Base-by-base conservation (phyloP, 1,140 invertebrate species). In the fruit fly (Drosophila melanogaster) region DNA sequence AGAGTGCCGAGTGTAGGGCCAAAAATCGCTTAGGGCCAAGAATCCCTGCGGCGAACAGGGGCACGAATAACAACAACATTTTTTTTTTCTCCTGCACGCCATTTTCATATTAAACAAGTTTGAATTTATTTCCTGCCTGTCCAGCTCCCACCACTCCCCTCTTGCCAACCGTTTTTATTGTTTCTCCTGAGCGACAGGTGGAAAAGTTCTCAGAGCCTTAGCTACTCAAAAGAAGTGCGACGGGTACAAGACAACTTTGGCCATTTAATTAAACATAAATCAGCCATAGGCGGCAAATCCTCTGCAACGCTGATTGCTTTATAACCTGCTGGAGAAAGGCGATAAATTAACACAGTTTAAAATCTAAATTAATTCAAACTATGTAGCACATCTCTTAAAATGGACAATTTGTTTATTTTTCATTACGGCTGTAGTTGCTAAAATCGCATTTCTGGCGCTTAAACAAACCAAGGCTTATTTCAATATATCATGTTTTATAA, bases 91-190 rank as follows among this genome's bases (percentile, higher is more conserved):
- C 70, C 62, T 83, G 83, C 83, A 87, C 83, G 83, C 83, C 71
- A 87, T 87, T 87, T 87, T 87, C 83, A 83, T 89, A 87, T 87
- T 87, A 87, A 87, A 87, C 83, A 87, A 87, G 58, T 86, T 86
- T 86, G 79, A 87, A 79, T 87, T 81, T 81, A 87, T 83, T 81
- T 85, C 73, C 78, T 64, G 74, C 65, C 76, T 62, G 76, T 53
- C 59, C 64, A 77, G 78, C 30, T 3, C 75, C 55, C 60, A 30
- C 62, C 49, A 10, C 24, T 56, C 59, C 7, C 59, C 37, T 17
- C 19, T 17, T 35, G 33, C 49, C 33, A 15, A 40, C 17, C 40
- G 35, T 65, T 75, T 67, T 76, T 64, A 83, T 79, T 78, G 46
- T 81, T 75, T 87, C 44, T 66, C 41, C 50, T 66, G 17, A 77